A percentile compares a stretch with the other conserved stretches of the same genome.
Conservation (phyloP, 1,140 invertebrate genomes). For the Epicauta chinensis region DNA sequence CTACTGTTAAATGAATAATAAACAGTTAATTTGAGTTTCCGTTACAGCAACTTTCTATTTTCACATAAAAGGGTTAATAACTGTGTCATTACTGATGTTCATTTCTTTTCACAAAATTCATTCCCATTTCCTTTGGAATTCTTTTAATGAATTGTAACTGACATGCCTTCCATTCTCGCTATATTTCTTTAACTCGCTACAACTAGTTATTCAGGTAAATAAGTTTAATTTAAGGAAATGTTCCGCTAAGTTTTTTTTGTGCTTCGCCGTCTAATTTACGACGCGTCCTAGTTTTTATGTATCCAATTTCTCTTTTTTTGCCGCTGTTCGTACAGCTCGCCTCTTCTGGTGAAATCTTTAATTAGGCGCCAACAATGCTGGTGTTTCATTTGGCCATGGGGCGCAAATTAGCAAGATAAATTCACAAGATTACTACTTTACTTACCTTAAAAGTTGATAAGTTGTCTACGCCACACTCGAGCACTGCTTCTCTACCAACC, state of each 20-base stretch:
- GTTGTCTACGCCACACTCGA: constrained; percentile 56
- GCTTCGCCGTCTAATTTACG: too few relatives aligned
- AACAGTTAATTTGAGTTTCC: constrained; percentile 13
- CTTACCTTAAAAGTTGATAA: constrained; percentile 56
- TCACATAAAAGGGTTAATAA: constrained; percentile 8
- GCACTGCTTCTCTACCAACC: constrained; percentile 53
- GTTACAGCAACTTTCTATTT: constrained; percentile 11
- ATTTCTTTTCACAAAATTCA: neutral
- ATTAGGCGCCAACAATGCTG: constrained; percentile 18
- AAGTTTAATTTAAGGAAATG: constrained; percentile 35
- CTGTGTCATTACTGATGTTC: constrained; percentile 8
- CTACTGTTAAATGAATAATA: constrained; percentile 7
- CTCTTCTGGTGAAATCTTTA: constrained; percentile 12
- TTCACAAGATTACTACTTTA: constrained; percentile 14
- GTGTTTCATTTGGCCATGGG: constrained; percentile 13
- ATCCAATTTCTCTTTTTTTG: constrained; percentile 6
- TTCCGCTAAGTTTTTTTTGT: constrained; percentile 27
- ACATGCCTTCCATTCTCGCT: constrained; percentile 1
- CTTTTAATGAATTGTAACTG: constrained; percentile 25
- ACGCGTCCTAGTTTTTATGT: constrained; percentile 1
- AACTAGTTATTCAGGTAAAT: constrained; percentile 27
- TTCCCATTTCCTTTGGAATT: constrained; percentile 16
- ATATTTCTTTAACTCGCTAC: too few relatives aligned
- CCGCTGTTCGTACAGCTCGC: neutral
- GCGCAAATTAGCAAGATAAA: constrained; percentile 17